Evolutionary conservation across 2,888 invertebrate species (phyloP).

Genomic region (Pollenia angustigena): DNA sequence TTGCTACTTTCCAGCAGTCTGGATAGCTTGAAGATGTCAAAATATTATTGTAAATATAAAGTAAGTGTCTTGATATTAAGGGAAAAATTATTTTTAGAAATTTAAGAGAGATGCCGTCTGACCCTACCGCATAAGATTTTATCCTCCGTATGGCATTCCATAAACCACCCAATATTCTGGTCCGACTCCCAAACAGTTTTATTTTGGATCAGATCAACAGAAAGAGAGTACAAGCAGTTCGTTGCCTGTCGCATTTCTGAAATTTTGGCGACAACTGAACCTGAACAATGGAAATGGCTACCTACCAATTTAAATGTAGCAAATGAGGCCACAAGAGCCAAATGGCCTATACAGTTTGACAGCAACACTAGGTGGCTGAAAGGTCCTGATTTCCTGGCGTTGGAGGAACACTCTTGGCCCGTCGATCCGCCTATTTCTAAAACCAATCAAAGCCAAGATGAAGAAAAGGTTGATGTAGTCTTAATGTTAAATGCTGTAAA

Average conservation of each 20-base stretch:
- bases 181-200: too few species aligned
- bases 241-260: slow-evolving; percentile 64
- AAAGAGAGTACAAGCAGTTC: slow-evolving; percentile 69
- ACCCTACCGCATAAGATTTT: too few species aligned
- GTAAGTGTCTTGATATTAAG: too few species aligned
- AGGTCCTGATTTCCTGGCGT: slow-evolving; percentile 52
- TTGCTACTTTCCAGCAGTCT: too few species aligned
- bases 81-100: too few species aligned
- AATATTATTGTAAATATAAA: too few species aligned
- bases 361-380: slow-evolving; percentile 19
- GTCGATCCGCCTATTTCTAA: not conserved
- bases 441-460: not conserved
- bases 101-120: too few species aligned
- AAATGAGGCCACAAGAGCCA: slow-evolving; percentile 54
- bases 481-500: not conserved
- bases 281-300: slow-evolving; percentile 71
- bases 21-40: too few species aligned
- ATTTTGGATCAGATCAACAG: slow-evolving; percentile 74
- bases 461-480: slow-evolving; percentile 11
- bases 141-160: too few species aligned
- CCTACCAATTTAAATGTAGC: slow-evolving; percentile 52
- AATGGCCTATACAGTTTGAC: not conserved
- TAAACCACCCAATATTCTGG: too few species aligned
- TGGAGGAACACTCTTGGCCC: slow-evolving; percentile 27
- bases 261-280: slow-evolving; percentile 30